phyloP scores from a whole-genome alignment of 2,888 invertebrate species.

The Callyntrura sp. region DNA sequence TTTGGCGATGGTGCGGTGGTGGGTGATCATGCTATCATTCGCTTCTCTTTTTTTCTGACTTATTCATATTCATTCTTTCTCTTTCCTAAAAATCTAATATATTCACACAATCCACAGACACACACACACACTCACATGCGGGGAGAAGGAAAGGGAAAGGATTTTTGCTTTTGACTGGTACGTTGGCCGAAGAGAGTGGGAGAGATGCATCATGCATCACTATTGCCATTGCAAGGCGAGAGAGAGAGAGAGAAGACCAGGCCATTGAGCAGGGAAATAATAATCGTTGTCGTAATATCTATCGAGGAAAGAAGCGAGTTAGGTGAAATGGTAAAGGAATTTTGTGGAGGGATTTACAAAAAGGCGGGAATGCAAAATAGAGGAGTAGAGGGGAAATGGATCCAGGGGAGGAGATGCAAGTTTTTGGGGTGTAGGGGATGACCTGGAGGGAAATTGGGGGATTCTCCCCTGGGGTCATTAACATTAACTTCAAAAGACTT shows the following conservation, averaged over 20 bases:
- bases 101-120: slow-evolving; percentile 32
- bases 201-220: too few species aligned
- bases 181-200: too few species aligned
- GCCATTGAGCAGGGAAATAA: slow-evolving; percentile 37
- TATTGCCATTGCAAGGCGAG: not conserved
- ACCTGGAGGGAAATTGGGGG: too few species aligned
- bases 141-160: too few species aligned
- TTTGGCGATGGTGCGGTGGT: too few species aligned
- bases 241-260: not conserved
- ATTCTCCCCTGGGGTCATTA: too few species aligned
- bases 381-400: too few species aligned
- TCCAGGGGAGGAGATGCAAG: too few species aligned
- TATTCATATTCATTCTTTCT: slow-evolving; percentile 56
- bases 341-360: not conserved
- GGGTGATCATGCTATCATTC: slow-evolving; percentile 28
- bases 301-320: not conserved
- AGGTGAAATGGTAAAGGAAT: too few species aligned
- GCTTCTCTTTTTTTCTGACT: slow-evolving; percentile 22
- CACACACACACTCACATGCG: not conserved
- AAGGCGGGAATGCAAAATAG: slow-evolving; percentile 36
- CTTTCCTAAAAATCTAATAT: slow-evolving; percentile 40
- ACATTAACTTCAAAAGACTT: too few species aligned
- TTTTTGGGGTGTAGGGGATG: too few species aligned
- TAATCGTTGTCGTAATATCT: slow-evolving; percentile 6
- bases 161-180: slow-evolving; percentile 16